Conservation (phyloP, 1,140 invertebrate species). For the Nixonia krombeini region DNA sequence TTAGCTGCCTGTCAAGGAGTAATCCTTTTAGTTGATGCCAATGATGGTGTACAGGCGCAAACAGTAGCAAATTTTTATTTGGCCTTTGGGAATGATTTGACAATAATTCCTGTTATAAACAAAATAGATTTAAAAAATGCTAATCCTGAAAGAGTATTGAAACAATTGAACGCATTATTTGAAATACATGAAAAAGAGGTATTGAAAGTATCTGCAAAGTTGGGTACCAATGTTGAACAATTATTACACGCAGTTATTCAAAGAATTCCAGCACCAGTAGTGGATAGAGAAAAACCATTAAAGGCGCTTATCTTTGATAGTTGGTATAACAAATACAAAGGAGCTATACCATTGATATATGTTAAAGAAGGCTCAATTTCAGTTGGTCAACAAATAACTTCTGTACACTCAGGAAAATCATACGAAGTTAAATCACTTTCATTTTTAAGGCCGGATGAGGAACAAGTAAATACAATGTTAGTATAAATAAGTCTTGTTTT, state of each 20-base stretch:
- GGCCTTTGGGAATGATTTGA: conserved; percentile 86
- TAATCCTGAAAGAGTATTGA: conserved; percentile 85
- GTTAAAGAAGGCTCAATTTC: conserved; percentile 82
- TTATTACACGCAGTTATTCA: conserved; percentile 85
- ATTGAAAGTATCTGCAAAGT: conserved; percentile 89
- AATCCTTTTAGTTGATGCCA: conserved; percentile 95
- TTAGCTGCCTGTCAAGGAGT: conserved; percentile 95
- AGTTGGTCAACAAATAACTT: conserved; percentile 79
- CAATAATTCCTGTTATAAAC: conserved; percentile 94
- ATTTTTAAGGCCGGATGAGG: conserved; percentile 85
- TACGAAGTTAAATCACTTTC: conserved; percentile 88
- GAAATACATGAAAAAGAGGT: conserved; percentile 81
- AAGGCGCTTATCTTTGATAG: conserved; percentile 93
- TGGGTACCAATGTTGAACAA: conserved; percentile 83
- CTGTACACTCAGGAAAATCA: conserved; percentile 76
- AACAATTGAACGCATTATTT: conserved; percentile 88
- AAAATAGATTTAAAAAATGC: conserved; percentile 97
- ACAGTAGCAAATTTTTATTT: conserved; percentile 97
- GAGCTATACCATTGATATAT: conserved; percentile 86
- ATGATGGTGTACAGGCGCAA: conserved; percentile 97
- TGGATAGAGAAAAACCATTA: conserved; percentile 76
- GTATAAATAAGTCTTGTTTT: conserved; percentile 52
- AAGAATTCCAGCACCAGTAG: conserved; percentile 83
- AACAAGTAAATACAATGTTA: conserved; percentile 78
- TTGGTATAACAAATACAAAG: conserved; percentile 92